These are phyloP conservation scores for Clarias batrachus DNA, from an alignment of 2,113 vertebrate species.

Conservation along the genomic window DNA sequence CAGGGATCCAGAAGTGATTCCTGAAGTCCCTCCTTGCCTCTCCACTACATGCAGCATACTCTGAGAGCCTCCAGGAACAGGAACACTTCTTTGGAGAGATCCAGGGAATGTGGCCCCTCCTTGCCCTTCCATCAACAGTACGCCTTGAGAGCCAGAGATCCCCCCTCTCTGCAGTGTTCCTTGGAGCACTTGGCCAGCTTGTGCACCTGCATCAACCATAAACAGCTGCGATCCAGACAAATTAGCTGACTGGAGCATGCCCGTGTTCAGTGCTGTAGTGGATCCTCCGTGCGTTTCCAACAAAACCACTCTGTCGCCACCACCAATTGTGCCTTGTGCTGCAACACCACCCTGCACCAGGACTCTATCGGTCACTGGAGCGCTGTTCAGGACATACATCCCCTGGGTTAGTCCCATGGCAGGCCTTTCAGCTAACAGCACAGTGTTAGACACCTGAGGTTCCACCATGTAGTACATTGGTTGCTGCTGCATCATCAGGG, in stretches of 20 bases:
- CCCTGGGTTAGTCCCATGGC: constrained; percentile 45
- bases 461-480: constrained; percentile 62
- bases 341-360: constrained; percentile 38
- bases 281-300: constrained; percentile 44
- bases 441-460: constrained; percentile 56
- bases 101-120: constrained; percentile 15
- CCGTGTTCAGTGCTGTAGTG: constrained; percentile 17
- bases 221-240: constrained; percentile 64
- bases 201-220: constrained; percentile 56
- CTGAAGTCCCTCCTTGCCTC: constrained; percentile 42
- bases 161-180: constrained; percentile 50
- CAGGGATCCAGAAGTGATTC: constrained; percentile 31
- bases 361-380: constrained; percentile 34
- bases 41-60: constrained; percentile 32
- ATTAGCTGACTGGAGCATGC: constrained; percentile 55
- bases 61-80: constrained; percentile 44
- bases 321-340: constrained; percentile 9
- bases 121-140: constrained; percentile 57
- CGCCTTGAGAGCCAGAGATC: constrained; percentile 54
- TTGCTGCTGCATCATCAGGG: constrained; percentile 61
- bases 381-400: constrained; percentile 52
- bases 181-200: constrained; percentile 49
- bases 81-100: constrained; percentile 28
- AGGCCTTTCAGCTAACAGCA: constrained; percentile 53
- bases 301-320: constrained; percentile 53